Percentiles rank a stretch among this genome's conserved stretches.
Conservation (phyloP, 2,113 vertebrate species). For the Gyps fulvus region DNA sequence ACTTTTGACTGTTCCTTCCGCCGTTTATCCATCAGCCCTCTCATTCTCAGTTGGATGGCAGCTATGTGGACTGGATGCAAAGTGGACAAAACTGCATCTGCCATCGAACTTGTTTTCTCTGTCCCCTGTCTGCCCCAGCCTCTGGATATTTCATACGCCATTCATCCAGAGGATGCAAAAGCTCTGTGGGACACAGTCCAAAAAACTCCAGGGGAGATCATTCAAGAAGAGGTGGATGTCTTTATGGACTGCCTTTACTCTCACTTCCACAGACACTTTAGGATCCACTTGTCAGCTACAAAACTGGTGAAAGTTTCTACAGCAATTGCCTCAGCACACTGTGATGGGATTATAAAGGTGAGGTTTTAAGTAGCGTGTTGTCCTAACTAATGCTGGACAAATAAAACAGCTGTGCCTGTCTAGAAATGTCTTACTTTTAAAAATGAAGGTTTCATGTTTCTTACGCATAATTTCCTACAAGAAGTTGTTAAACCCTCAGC, state of each 20-base stretch:
- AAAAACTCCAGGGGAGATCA: conserved; percentile 71
- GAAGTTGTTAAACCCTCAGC: neutral
- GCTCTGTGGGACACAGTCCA: conserved; percentile 86
- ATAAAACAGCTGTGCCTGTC: neutral
- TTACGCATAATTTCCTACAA: neutral
- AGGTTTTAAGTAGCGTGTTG: neutral
- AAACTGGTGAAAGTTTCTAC: conserved; percentile 84
- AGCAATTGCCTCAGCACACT: conserved; percentile 82
- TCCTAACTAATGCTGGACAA: neutral
- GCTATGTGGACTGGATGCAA: conserved; percentile 87
- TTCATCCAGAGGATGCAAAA: conserved; percentile 85
- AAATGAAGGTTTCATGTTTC: neutral
- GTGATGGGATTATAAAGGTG: conserved; percentile 89
- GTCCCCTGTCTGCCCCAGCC: conserved; percentile 72
- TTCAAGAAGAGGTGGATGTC: conserved; percentile 81
- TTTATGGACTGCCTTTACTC: conserved; percentile 84
- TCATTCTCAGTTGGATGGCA: conserved; percentile 86
- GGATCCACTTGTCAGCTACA: conserved; percentile 84
- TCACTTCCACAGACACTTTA: conserved; percentile 92
- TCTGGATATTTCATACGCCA: conserved; percentile 81
- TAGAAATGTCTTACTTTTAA: neutral
- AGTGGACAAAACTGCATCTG: conserved; percentile 48
- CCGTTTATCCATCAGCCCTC: conserved; percentile 78
- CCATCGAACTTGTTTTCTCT: conserved; percentile 83
- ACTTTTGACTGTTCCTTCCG: conserved; percentile 90